Evolutionary conservation across 1,140 invertebrate genomes (phyloP).

Genomic region (Globodera rostochiensis): DNA sequence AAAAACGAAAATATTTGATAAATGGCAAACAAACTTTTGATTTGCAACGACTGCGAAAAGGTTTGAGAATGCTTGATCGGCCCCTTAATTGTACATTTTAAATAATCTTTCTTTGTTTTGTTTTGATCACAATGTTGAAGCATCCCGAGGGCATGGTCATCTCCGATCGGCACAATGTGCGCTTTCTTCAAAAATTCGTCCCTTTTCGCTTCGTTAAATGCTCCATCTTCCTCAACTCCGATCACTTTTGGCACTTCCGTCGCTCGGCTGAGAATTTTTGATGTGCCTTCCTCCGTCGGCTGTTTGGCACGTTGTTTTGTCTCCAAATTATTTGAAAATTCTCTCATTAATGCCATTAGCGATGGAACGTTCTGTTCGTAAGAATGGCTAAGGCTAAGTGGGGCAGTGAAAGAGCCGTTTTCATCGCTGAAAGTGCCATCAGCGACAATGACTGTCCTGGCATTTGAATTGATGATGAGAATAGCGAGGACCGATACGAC

Average conservation of each 20-base stretch:
- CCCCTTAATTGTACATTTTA: constrained; percentile 10
- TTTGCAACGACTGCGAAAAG: constrained; percentile 26
- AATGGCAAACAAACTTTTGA: constrained; percentile 1
- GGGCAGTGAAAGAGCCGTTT: neutral
- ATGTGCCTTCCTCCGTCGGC: neutral
- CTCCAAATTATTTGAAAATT: neutral
- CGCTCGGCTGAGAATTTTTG: neutral
- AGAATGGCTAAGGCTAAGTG: neutral
- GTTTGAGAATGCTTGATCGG: constrained; percentile 26
- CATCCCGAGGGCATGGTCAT: constrained; percentile 18
- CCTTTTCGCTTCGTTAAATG: constrained; percentile 6
- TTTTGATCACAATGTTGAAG: constrained; percentile 17
- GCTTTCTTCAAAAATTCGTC: constrained; percentile 23
- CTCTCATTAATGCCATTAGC: neutral
- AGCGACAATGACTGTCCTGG: neutral
- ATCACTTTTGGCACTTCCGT: neutral
- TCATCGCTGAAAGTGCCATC: neutral
- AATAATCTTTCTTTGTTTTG: neutral
- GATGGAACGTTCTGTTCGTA: neutral
- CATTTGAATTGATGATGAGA: neutral
- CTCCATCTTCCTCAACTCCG: neutral
- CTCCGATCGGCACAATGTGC: constrained; percentile 9
- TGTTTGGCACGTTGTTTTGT: neutral
- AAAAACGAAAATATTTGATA: neutral
- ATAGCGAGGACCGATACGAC: no score